Evolutionary conservation across 2,888 invertebrate genomes (phyloP).

Genomic region (Melolontha melolontha): DNA sequence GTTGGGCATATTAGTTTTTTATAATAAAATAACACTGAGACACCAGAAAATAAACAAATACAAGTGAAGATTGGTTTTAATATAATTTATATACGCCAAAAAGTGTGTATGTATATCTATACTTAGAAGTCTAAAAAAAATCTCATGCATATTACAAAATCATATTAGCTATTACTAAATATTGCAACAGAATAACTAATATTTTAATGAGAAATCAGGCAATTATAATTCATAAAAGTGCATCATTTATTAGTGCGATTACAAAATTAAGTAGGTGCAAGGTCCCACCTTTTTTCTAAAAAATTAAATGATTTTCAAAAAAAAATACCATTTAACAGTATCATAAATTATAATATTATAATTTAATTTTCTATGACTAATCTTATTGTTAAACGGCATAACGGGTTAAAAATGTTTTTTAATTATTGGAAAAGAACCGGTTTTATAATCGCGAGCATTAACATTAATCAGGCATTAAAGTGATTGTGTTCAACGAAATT

Average conservation of each 20-base stretch:
- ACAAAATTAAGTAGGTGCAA: slow-evolving; percentile 5
- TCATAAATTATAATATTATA: slow-evolving; percentile 1
- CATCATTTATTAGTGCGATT: neutral
- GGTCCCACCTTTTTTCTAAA: neutral
- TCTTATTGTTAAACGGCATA: slow-evolving; percentile 12
- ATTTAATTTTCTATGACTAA: slow-evolving; percentile 13
- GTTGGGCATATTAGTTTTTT: too few species aligned
- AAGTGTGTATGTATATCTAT: too few species aligned
- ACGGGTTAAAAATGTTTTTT: neutral
- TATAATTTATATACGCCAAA: too few species aligned
- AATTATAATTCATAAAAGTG: slow-evolving; percentile 11
- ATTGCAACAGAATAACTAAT: neutral
- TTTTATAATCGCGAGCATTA: too few species aligned
- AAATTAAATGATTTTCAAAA: neutral
- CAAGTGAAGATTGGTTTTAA: too few species aligned
- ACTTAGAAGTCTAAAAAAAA: too few species aligned
- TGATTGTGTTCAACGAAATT: neutral
- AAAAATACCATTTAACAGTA: neutral
- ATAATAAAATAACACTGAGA: too few species aligned
- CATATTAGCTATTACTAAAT: too few species aligned
- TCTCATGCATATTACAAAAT: too few species aligned
- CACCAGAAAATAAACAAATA: too few species aligned
- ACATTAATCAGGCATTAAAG: too few species aligned
- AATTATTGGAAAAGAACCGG: too few species aligned
- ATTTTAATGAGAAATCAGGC: neutral